Conservation (phyloP, 2,888 invertebrate species). For the Pasiphila rectangulata region DNA sequence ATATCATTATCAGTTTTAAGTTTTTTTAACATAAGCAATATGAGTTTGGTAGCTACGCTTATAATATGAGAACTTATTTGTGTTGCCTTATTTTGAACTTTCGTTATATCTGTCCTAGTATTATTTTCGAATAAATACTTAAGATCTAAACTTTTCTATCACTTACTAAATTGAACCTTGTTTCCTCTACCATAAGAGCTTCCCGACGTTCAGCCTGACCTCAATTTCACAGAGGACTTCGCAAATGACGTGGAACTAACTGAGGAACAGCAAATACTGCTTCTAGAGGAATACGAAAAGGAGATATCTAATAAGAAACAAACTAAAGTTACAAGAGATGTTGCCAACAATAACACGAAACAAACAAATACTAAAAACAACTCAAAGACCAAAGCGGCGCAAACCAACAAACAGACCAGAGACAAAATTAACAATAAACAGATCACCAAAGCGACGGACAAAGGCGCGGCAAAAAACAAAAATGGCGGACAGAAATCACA, state of each 20-base stretch:
- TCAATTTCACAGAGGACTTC: conserved; percentile 81
- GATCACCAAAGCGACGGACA: conserved; percentile 12
- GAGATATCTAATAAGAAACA: conserved; percentile 78
- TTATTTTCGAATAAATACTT: conserved; percentile 19
- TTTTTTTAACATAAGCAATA: too few relatives aligned
- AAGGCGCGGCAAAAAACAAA: conserved; percentile 39
- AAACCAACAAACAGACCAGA: conserved; percentile 56
- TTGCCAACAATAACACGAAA: conserved; percentile 61
- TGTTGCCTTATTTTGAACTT: conserved; percentile 5
- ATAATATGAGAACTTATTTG: conserved; percentile 7
- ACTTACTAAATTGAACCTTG: conserved; percentile 21
- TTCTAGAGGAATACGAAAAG: conserved; percentile 85
- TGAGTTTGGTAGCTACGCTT: too few relatives aligned
- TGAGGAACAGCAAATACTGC: conserved; percentile 85
- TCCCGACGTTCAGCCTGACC: conserved; percentile 14
- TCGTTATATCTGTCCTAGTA: conserved; percentile 2
- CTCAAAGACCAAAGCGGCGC: conserved; percentile 42
- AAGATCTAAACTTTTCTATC: conserved; percentile 17
- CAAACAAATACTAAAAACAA: conserved; percentile 44
- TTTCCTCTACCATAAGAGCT: conserved; percentile 23
- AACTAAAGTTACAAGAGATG: conserved; percentile 52
- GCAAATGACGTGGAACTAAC: conserved; percentile 83
- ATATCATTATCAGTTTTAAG: too few relatives aligned
- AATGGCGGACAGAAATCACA: conserved; percentile 48
- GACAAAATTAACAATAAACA: conserved; percentile 52